Conservation (phyloP, 2,888 invertebrate genomes). For the Colletes collaris region DNA sequence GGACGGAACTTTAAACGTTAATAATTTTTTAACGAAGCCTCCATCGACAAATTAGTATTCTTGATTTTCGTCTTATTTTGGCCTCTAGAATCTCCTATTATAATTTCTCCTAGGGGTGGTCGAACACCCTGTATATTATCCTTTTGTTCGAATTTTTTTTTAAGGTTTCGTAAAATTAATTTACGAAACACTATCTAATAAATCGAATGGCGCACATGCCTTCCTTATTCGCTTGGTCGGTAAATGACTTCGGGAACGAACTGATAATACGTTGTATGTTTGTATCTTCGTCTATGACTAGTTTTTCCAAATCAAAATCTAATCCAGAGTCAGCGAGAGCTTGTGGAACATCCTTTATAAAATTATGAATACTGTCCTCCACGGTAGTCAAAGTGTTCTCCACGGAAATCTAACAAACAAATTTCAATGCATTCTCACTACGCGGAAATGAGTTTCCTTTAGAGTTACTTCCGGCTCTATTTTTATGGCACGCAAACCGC, state of each 20-base stretch:
- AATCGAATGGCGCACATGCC: background rate
- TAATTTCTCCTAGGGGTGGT: no score
- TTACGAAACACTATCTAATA: no score
- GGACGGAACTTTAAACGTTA: no score
- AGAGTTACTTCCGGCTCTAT: slow-evolving; percentile 28
- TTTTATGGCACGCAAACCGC: slow-evolving; percentile 22
- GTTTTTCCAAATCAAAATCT: slow-evolving; percentile 41
- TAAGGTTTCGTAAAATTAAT: no score
- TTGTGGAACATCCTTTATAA: slow-evolving; percentile 48
- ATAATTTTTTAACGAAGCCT: no score
- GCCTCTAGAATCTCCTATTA: no score
- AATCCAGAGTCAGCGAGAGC: slow-evolving; percentile 41
- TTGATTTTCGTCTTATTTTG: no score
- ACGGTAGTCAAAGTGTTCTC: slow-evolving; percentile 43
- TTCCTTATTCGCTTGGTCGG: slow-evolving; percentile 19
- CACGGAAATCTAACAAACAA: slow-evolving; percentile 48
- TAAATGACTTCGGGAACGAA: slow-evolving; percentile 19
- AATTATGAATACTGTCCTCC: slow-evolving; percentile 42
- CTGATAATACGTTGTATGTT: slow-evolving; percentile 15
- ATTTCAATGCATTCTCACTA: background rate
- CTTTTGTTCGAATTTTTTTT: no score
- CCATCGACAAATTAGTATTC: no score
- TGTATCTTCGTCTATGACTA: slow-evolving; percentile 26
- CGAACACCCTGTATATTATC: no score
- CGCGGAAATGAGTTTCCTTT: slow-evolving; percentile 25